Conservation (phyloP, 2,888 invertebrate genomes). For the Pyrgus malvae region DNA sequence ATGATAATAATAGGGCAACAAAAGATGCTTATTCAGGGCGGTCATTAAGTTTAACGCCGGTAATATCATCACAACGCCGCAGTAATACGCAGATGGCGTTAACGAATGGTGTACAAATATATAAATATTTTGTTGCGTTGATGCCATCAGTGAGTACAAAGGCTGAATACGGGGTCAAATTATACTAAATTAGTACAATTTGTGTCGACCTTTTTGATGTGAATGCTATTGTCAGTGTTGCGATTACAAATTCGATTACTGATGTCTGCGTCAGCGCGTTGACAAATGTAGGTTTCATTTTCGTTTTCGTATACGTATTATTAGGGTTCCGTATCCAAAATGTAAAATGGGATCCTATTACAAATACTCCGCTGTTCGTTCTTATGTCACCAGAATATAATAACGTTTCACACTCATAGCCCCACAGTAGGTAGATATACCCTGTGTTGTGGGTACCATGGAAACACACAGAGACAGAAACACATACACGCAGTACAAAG, state of each 20-base stretch:
- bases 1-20: conserved; percentile 6
- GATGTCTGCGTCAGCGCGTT: no score
- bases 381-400: no score
- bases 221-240: neutral
- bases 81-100: conserved; percentile 17
- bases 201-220: neutral
- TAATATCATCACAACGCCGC: conserved; percentile 18
- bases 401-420: no score
- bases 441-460: no score
- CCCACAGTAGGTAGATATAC: no score
- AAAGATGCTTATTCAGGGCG: neutral
- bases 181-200: conserved; percentile 3
- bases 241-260: neutral
- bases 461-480: no score
- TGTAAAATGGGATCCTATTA: no score
- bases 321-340: no score
- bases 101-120: conserved; percentile 6
- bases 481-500: no score
- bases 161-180: conserved; percentile 7
- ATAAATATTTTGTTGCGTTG: conserved; percentile 15
- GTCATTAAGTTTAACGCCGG: conserved; percentile 23
- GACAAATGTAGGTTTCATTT: no score
- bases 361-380: no score
- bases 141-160: conserved; percentile 11
- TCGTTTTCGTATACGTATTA: no score